Evolutionary conservation across 2,797 vertebrate species (phyloP).

Genomic region (Falco rusticolus): DNA sequence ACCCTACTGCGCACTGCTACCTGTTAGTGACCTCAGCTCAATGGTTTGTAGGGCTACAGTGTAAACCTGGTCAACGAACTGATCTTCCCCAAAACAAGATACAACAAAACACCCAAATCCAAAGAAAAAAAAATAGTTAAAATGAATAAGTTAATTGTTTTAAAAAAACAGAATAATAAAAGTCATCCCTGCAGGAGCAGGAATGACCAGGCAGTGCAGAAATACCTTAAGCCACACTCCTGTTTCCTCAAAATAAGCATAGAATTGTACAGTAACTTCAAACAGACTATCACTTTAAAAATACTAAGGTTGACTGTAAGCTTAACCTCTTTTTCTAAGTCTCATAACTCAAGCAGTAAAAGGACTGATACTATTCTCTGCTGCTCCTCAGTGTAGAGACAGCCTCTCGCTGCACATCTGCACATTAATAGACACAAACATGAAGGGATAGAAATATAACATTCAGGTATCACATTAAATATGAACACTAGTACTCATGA

Average conservation of each 20-base stretch:
- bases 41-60: neutral
- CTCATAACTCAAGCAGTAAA: neutral
- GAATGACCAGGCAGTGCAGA: neutral
- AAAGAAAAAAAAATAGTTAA: neutral
- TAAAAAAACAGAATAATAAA: neutral
- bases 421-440: neutral
- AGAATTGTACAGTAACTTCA: neutral
- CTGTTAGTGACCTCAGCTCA: neutral
- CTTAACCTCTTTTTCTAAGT: neutral
- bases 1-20: neutral
- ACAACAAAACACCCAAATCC: neutral
- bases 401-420: neutral
- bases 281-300: neutral
- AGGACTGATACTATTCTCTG: neutral
- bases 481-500: neutral
- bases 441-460: neutral
- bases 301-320: neutral
- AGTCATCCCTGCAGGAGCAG: neutral
- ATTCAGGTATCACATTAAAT: neutral
- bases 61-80: neutral
- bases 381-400: neutral
- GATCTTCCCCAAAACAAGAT: neutral
- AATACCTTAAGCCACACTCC: neutral
- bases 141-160: neutral
- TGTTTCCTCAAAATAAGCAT: neutral